Percentiles rank a stretch among this genome's conserved stretches.
Conservation (phyloP, 2,888 invertebrate genomes). For the Drosophila lutescens region DNA sequence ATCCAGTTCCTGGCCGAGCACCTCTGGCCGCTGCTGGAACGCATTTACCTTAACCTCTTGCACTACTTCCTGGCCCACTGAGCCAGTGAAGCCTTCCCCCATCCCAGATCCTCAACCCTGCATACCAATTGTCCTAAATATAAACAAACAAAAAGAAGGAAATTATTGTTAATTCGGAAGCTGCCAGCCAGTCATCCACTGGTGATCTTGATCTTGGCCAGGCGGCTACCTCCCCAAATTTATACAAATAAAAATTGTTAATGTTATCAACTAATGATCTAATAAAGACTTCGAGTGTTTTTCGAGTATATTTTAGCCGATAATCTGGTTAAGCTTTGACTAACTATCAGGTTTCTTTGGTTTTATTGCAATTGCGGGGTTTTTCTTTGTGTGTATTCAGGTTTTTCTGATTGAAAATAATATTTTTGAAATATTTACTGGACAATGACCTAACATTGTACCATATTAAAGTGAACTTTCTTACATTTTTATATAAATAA, state of each 20-base stretch:
- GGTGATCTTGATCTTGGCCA: background rate
- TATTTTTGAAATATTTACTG: no score
- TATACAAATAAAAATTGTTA: constrained; percentile 51
- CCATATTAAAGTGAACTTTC: no score
- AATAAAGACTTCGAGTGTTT: constrained; percentile 40
- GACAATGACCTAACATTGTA: no score
- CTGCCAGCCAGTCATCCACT: background rate
- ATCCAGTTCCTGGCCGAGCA: constrained; percentile 72
- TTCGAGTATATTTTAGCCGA: constrained; percentile 7
- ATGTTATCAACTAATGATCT: constrained; percentile 56
- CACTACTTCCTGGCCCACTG: constrained; percentile 74
- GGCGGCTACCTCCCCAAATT: constrained; percentile 18
- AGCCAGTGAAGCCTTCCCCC: constrained; percentile 10
- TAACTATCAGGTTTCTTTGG: background rate
- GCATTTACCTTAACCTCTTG: constrained; percentile 75
- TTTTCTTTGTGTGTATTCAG: no score
- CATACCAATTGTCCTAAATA: background rate
- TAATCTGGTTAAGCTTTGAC: background rate
- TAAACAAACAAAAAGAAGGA: background rate
- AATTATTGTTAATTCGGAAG: constrained; percentile 36
- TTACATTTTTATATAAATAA: no score
- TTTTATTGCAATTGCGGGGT: no score
- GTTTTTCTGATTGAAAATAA: no score
- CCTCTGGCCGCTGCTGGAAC: constrained; percentile 79
- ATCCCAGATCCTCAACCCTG: background rate